Percentiles rank a stretch among this genome's conserved stretches.
Conservation (phyloP, 2,797 vertebrate species). For the Thamnophis elegans region DNA sequence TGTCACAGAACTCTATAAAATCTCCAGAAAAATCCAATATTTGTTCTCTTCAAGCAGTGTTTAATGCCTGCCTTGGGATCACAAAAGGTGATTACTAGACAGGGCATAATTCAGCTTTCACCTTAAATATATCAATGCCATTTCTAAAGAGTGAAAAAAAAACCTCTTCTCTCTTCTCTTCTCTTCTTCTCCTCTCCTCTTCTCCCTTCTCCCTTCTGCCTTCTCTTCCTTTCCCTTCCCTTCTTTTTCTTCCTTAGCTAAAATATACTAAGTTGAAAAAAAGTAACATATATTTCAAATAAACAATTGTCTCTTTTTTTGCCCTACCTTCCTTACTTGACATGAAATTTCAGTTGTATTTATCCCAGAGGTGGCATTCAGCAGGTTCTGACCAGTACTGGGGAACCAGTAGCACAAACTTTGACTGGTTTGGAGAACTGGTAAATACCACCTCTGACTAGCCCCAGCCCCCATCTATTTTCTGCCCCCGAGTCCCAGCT, state of each 20-base stretch:
- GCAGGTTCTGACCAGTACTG: too few species aligned
- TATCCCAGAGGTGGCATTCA: background rate
- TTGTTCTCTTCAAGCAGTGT: slow-evolving; percentile 20
- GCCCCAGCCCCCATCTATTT: too few species aligned
- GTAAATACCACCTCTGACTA: too few species aligned
- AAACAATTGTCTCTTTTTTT: background rate
- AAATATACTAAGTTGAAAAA: background rate
- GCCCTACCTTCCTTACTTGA: background rate
- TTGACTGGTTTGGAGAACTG: too few species aligned
- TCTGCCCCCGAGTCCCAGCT: too few species aligned
- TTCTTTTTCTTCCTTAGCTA: background rate
- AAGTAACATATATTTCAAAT: background rate
- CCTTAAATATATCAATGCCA: slow-evolving; percentile 5
- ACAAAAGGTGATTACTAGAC: slow-evolving; percentile 10
- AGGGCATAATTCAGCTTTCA: background rate
- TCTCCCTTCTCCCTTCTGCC: background rate
- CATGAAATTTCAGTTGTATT: background rate
- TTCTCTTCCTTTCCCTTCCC: background rate
- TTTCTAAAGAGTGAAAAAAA: slow-evolving; percentile 5
- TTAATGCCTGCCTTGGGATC: background rate
- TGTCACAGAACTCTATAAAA: background rate
- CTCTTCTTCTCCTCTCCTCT: background rate
- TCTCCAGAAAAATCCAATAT: slow-evolving; percentile 15
- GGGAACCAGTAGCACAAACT: too few species aligned
- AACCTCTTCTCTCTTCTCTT: background rate